Percentiles rank a stretch among this genome's conserved stretches.
Evolutionary conservation across 2,797 vertebrate species (phyloP).

Genomic region (Poecilia velifera): DNA sequence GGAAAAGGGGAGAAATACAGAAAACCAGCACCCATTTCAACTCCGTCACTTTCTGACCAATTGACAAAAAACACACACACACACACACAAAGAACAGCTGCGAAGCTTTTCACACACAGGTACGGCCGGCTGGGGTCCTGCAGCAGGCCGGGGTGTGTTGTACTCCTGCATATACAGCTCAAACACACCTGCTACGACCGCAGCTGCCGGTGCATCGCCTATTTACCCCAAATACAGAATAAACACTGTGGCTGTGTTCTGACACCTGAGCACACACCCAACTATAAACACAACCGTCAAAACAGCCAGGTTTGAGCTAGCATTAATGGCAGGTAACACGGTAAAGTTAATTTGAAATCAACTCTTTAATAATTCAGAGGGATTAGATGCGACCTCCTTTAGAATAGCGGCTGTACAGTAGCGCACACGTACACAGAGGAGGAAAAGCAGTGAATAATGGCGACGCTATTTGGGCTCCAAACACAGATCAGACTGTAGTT

Average conservation of each 20-base stretch:
- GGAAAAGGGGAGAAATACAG: background rate
- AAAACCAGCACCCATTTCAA: constrained; percentile 22
- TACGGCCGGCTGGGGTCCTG: constrained; percentile 27
- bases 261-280: constrained; percentile 67
- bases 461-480: constrained; percentile 66
- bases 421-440: constrained; percentile 40
- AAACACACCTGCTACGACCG: constrained; percentile 74
- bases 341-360: background rate
- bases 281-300: constrained; percentile 4
- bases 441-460: constrained; percentile 58
- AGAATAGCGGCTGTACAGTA: constrained; percentile 61
- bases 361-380: constrained; percentile 37
- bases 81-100: constrained; percentile 67
- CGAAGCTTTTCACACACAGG: constrained; percentile 46
- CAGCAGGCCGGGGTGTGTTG: constrained; percentile 56
- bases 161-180: constrained; percentile 54
- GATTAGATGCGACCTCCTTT: constrained; percentile 47
- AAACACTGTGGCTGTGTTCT: constrained; percentile 25
- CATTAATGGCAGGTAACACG: background rate
- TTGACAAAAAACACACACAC: constrained; percentile 26
- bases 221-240: constrained; percentile 61
- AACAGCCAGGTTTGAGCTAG: background rate
- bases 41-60: constrained; percentile 19
- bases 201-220: constrained; percentile 77
- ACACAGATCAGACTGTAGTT: constrained; percentile 51